Percentiles rank a stretch among this genome's conserved stretches.
These are phyloP conservation scores for Colletes collaris DNA, from an alignment of 2,888 invertebrate species.

Conservation along the genomic window DNA sequence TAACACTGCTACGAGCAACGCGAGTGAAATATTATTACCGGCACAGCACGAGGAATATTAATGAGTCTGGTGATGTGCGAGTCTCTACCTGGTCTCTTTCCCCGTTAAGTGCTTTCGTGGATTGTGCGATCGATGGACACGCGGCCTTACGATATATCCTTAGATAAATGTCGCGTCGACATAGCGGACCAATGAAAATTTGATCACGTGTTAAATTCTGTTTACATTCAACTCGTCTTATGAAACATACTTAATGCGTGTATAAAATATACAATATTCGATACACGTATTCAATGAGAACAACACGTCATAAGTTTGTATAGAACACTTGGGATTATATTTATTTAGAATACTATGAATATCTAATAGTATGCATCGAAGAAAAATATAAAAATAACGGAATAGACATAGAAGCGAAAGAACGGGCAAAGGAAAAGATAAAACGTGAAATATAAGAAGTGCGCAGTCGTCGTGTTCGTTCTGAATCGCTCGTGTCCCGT, in stretches of 20 bases:
- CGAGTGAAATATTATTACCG: too few species aligned
- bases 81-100: too few species aligned
- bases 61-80: too few species aligned
- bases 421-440: not conserved
- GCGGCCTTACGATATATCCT: too few species aligned
- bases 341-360: not conserved
- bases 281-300: not conserved
- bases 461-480: conserved; percentile 52
- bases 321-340: not conserved
- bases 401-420: not conserved
- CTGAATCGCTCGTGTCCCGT: conserved; percentile 50
- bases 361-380: not conserved
- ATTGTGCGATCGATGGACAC: too few species aligned
- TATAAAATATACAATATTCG: not conserved
- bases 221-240: too few species aligned
- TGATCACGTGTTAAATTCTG: too few species aligned
- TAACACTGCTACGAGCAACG: too few species aligned
- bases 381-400: not conserved
- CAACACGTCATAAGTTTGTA: not conserved
- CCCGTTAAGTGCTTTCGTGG: too few species aligned
- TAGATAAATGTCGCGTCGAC: too few species aligned
- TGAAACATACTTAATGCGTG: not conserved
- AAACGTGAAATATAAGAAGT: conserved; percentile 17
- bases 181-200: not conserved
- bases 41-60: too few species aligned